A percentile compares a stretch with the other conserved stretches of the same genome.
These are phyloP conservation scores for Onychomys arenicola DNA, from an alignment of 2,797 vertebrate genomes.

Conservation along the genomic window DNA sequence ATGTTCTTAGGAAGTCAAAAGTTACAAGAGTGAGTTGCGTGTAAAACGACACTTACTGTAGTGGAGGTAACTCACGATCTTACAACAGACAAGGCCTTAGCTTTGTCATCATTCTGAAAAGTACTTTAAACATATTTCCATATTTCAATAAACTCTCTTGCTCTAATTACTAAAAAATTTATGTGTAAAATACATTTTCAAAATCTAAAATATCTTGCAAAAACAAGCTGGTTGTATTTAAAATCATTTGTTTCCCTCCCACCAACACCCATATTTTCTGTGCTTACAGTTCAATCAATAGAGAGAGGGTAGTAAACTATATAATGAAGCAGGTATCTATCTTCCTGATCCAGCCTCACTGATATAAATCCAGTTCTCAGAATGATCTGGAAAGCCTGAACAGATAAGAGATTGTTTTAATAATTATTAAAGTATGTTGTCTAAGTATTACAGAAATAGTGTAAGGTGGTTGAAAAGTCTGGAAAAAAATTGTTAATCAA, in stretches of 20 bases:
- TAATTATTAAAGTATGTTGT: not conserved
- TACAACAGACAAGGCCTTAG: not conserved
- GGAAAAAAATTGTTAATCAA: constrained; percentile 3
- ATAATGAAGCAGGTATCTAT: not conserved
- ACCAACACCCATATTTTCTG: not conserved
- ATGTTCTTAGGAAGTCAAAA: not conserved
- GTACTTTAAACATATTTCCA: not conserved
- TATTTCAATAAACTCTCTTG: not conserved
- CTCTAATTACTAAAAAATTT: constrained; percentile 52
- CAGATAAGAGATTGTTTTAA: not conserved
- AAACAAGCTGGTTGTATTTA: not conserved
- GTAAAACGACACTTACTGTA: not conserved
- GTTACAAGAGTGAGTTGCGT: not conserved
- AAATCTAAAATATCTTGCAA: constrained; percentile 33
- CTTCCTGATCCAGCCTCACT: not conserved
- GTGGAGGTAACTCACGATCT: constrained; percentile 30
- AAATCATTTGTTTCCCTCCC: constrained; percentile 37
- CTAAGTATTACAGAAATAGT: not conserved
- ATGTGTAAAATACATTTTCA: constrained; percentile 20
- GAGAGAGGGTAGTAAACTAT: not conserved
- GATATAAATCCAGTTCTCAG: not conserved
- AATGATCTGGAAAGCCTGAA: not conserved
- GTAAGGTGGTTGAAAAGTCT: not conserved
- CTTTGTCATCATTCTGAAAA: constrained; percentile 11
- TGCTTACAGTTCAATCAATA: not conserved